These are phyloP conservation scores for Sisyra nigra DNA, from an alignment of 2,888 invertebrate species.

Conservation along the genomic window DNA sequence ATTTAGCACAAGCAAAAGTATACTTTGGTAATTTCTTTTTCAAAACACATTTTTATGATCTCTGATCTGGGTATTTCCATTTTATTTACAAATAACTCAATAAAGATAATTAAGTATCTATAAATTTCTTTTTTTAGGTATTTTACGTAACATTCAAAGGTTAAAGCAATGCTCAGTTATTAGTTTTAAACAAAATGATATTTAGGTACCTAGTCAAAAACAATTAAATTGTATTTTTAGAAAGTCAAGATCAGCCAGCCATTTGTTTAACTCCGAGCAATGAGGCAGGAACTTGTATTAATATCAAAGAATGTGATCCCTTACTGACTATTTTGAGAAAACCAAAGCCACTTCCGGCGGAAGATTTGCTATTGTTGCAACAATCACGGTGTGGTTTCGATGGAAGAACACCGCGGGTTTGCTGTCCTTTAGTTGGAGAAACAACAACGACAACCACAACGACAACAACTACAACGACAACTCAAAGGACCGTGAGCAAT, in stretches of 20 bases:
- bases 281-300: constrained; percentile 8
- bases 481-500: neutral
- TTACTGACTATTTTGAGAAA: neutral
- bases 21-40: too few relatives aligned
- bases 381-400: constrained; percentile 30
- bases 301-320: constrained; percentile 1
- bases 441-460: constrained; percentile 10
- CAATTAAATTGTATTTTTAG: neutral
- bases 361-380: constrained; percentile 19
- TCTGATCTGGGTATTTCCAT: too few relatives aligned
- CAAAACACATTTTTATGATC: too few relatives aligned
- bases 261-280: constrained; percentile 10
- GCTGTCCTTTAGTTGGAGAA: constrained; percentile 19
- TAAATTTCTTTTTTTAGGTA: too few relatives aligned
- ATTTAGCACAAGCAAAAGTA: too few relatives aligned
- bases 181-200: too few relatives aligned
- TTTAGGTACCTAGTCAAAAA: too few relatives aligned
- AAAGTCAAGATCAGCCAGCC: neutral
- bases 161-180: too few relatives aligned
- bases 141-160: too few relatives aligned
- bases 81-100: too few relatives aligned
- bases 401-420: constrained; percentile 25
- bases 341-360: neutral
- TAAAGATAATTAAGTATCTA: too few relatives aligned
- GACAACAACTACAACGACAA: constrained; percentile 9